Evolutionary conservation across 1,140 invertebrate species (phyloP).

Genomic region (Bilobella aurantiaca): DNA sequence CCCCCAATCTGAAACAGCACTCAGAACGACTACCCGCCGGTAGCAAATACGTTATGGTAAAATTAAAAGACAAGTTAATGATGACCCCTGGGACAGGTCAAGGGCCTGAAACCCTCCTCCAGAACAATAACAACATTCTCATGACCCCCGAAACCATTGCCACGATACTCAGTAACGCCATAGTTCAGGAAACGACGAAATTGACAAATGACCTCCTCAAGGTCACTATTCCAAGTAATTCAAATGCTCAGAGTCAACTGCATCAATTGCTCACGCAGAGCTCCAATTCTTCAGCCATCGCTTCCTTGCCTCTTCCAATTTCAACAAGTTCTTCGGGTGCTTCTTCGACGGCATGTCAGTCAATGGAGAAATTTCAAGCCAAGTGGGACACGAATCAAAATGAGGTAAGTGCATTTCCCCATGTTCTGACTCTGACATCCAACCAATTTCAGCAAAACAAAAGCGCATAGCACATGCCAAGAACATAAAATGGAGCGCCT

Average conservation of each 20-base stretch:
- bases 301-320: background rate
- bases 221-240: background rate
- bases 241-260: slow-evolving; percentile 24
- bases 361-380: slow-evolving; percentile 4
- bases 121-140: background rate
- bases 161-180: background rate
- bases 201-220: background rate
- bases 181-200: background rate
- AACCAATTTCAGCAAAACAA: background rate
- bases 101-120: background rate
- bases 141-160: background rate
- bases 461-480: slow-evolving; percentile 1
- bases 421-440: background rate
- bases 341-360: background rate
- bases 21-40: background rate
- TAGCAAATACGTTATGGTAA: slow-evolving; percentile 1
- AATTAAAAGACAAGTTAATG: background rate
- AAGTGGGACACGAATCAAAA: slow-evolving; percentile 24
- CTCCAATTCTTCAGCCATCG: background rate
- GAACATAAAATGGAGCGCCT: background rate
- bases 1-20: no score
- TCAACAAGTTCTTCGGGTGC: background rate
- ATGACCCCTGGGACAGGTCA: background rate
- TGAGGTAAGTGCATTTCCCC: slow-evolving; percentile 14
- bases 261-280: slow-evolving; percentile 32